These are phyloP conservation scores for Psephotus haematonotus DNA, from an alignment of 2,113 vertebrate species.

Conservation along the genomic window DNA sequence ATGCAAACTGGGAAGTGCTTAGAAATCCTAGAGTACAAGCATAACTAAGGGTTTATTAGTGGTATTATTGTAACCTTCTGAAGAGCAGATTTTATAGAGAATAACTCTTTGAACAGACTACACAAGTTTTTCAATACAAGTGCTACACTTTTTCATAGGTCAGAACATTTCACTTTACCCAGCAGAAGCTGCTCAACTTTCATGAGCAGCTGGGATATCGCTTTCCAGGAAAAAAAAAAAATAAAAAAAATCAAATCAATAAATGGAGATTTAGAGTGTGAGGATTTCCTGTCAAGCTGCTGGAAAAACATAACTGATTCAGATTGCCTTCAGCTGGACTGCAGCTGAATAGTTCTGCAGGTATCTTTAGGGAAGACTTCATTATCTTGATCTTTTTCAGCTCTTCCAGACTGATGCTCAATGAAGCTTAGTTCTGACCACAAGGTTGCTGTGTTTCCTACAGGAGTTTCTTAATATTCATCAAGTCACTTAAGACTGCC, in stretches of 20 bases:
- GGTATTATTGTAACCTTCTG: not conserved
- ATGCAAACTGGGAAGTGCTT: not conserved
- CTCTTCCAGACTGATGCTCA: not conserved
- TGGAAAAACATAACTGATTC: not conserved
- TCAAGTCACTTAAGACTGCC: not conserved
- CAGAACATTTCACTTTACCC: not conserved
- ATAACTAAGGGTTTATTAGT: not conserved
- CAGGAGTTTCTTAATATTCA: not conserved
- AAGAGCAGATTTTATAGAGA: not conserved
- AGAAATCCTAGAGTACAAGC: not conserved
- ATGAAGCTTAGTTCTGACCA: not conserved
- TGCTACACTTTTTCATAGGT: not conserved
- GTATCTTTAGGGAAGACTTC: not conserved
- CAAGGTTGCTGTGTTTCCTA: not conserved
- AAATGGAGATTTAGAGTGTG: not conserved
- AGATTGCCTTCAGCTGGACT: not conserved
- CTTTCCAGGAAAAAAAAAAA: not conserved
- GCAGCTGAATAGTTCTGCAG: not conserved
- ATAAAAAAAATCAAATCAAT: not conserved
- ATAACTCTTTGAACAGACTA: not conserved
- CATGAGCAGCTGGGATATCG: not conserved
- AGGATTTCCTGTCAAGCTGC: not conserved
- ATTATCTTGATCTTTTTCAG: not conserved
- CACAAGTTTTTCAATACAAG: not conserved
- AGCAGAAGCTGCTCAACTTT: not conserved